These are phyloP conservation scores for Cynopterus brachyotis DNA, from an alignment of 2,113 vertebrate genomes.

Conservation along the genomic window DNA sequence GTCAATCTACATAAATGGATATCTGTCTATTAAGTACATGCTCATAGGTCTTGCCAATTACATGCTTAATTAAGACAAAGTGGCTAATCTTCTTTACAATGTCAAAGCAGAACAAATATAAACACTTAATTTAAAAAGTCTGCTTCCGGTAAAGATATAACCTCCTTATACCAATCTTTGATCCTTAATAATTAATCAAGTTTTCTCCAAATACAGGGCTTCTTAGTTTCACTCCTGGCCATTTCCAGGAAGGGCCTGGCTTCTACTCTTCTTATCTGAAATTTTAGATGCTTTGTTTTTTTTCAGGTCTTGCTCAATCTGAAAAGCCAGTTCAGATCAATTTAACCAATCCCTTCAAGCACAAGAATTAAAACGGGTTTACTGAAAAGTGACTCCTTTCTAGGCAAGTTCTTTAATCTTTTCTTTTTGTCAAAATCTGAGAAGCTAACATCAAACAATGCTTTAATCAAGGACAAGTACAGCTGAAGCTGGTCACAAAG, in stretches of 20 bases:
- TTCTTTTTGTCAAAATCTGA: slow-evolving; percentile 57
- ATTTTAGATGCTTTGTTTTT: slow-evolving; percentile 68
- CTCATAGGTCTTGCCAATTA: background rate
- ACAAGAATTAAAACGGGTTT: slow-evolving; percentile 61
- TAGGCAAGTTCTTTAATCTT: slow-evolving; percentile 49
- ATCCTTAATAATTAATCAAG: slow-evolving; percentile 68
- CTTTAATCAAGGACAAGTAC: slow-evolving; percentile 37
- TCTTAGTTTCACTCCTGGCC: slow-evolving; percentile 67
- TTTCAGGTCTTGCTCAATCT: slow-evolving; percentile 66
- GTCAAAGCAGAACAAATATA: slow-evolving; percentile 30
- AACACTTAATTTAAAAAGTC: slow-evolving; percentile 16
- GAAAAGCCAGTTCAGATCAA: slow-evolving; percentile 59
- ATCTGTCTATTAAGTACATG: slow-evolving; percentile 10
- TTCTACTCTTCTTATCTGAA: slow-evolving; percentile 72
- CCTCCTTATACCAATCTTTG: slow-evolving; percentile 45
- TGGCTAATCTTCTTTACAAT: background rate
- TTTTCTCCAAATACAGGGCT: slow-evolving; percentile 57
- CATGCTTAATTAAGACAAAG: slow-evolving; percentile 52
- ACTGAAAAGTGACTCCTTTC: slow-evolving; percentile 61
- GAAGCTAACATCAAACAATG: slow-evolving; percentile 31
- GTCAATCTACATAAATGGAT: background rate
- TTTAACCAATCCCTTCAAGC: slow-evolving; percentile 63
- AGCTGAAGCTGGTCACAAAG: background rate
- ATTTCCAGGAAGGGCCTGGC: slow-evolving; percentile 71
- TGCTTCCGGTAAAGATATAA: slow-evolving; percentile 28